These are phyloP conservation scores for Camelus dromedarius DNA, from an alignment of 2,113 vertebrate genomes.

Conservation along the genomic window DNA sequence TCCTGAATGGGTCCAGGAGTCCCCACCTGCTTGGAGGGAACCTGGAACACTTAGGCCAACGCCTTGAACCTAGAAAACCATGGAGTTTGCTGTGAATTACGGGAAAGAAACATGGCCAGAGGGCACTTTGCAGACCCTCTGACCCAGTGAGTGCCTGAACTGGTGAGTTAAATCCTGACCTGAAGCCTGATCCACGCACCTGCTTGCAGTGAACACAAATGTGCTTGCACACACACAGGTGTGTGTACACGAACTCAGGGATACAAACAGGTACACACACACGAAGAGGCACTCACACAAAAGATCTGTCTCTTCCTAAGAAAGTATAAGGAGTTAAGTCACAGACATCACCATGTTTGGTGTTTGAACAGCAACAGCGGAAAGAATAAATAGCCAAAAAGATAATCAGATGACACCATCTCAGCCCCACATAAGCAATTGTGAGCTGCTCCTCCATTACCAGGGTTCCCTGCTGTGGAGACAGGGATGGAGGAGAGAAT, in stretches of 20 bases:
- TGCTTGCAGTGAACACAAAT: background rate
- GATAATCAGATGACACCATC: background rate
- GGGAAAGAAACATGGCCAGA: background rate
- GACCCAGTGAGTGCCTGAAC: background rate
- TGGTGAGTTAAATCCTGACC: background rate
- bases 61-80: fast-evolving
- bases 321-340: background rate
- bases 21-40: background rate
- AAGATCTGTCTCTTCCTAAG: background rate
- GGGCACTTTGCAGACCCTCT: background rate
- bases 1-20: background rate
- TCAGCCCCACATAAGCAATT: background rate
- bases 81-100: background rate
- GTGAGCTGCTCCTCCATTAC: background rate
- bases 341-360: background rate
- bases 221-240: background rate
- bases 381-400: background rate
- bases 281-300: background rate
- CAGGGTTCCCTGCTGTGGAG: background rate
- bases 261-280: background rate
- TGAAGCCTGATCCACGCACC: background rate
- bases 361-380: background rate
- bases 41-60: background rate
- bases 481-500: background rate
- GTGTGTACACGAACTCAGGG: no score